A percentile compares a stretch with the other conserved stretches of the same genome.
Conservation (phyloP, 2,113 vertebrate species). For the Sphyrna mokarran region DNA sequence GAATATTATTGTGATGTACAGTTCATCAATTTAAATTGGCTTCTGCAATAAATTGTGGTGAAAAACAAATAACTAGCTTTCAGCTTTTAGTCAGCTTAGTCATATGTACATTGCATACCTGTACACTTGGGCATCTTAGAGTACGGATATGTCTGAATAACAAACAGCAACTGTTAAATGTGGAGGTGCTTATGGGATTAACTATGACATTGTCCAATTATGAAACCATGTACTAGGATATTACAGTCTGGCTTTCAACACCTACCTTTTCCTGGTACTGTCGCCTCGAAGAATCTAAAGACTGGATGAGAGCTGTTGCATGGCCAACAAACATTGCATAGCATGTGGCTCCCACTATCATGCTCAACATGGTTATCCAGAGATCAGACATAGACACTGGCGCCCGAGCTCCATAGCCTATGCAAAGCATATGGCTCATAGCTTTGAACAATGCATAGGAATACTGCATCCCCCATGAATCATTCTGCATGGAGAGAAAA, state of each 20-base stretch:
- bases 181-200: neutral
- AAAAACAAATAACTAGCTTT: neutral
- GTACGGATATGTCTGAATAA: neutral
- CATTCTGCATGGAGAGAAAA: conserved; percentile 68
- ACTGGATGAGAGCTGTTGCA: conserved; percentile 93
- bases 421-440: conserved; percentile 99
- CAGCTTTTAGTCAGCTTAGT: neutral
- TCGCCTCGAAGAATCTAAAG: conserved; percentile 87
- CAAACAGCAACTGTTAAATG: conserved; percentile 1
- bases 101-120: neutral
- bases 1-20: neutral
- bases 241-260: neutral
- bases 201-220: neutral
- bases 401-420: conserved; percentile 89
- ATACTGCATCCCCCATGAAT: conserved; percentile 98
- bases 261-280: conserved; percentile 98
- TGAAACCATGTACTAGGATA: neutral
- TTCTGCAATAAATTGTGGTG: neutral
- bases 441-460: conserved; percentile 98
- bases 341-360: conserved; percentile 97
- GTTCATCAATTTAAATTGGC: neutral
- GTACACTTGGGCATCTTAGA: neutral
- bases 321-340: conserved; percentile 99
- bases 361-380: conserved; percentile 98
- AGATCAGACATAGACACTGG: conserved; percentile 97